Percentiles rank a stretch among this genome's conserved stretches.
These are phyloP conservation scores for Euplexia lucipara DNA, from an alignment of 2,888 invertebrate genomes.

Conservation along the genomic window DNA sequence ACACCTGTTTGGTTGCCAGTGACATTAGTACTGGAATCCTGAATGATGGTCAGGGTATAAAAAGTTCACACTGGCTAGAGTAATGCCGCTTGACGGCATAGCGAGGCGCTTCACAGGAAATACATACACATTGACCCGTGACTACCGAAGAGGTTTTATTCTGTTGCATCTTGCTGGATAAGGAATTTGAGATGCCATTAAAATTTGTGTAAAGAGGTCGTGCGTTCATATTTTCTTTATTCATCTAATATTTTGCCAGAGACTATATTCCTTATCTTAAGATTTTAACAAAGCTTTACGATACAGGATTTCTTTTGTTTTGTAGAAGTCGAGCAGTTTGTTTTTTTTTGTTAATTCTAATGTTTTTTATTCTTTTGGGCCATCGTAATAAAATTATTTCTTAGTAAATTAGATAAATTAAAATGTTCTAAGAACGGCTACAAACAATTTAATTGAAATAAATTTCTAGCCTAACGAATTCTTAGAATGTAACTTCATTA, in stretches of 20 bases:
- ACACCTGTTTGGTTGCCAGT: constrained; percentile 45
- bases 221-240: too few species aligned
- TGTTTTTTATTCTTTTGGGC: too few species aligned
- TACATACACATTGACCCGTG: constrained; percentile 35
- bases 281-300: too few species aligned
- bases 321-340: too few species aligned
- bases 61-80: constrained; percentile 38
- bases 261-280: too few species aligned
- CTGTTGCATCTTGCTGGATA: not conserved
- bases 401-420: too few species aligned
- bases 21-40: constrained; percentile 48
- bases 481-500: not conserved
- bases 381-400: too few species aligned
- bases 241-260: too few species aligned
- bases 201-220: not conserved
- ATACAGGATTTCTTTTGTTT: too few species aligned
- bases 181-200: not conserved
- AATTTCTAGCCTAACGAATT: not conserved
- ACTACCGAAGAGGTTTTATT: constrained; percentile 22
- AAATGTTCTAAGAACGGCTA: not conserved
- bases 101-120: constrained; percentile 39
- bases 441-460: not conserved
- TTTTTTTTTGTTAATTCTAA: too few species aligned
- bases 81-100: constrained; percentile 52
- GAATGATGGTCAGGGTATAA: constrained; percentile 52